phyloP scores from a whole-genome alignment of 1,140 invertebrate genomes.

The Nasonia giraulti region DNA sequence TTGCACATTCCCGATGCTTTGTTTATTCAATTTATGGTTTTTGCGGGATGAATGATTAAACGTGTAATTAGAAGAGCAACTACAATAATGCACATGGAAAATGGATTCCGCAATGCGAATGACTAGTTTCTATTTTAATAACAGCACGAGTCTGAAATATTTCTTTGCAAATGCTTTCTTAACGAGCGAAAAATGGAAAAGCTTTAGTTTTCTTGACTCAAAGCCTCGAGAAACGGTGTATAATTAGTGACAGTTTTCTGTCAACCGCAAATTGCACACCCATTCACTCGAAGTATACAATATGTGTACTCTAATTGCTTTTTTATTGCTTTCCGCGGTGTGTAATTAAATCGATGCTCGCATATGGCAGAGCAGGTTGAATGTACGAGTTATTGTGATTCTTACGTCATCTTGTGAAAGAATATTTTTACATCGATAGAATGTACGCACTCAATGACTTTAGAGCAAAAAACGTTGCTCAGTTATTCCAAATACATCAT shows the following conservation, averaged over 20 bases:
- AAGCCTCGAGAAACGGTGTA: neutral
- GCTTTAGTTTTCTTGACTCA: neutral
- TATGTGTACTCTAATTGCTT: neutral
- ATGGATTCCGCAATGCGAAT: neutral
- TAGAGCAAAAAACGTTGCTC: neutral
- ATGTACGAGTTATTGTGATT: neutral
- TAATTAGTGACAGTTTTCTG: neutral
- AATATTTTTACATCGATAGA: neutral
- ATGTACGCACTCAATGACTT: neutral
- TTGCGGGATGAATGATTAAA: neutral
- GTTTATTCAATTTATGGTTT: neutral
- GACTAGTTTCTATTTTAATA: neutral
- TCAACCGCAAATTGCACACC: neutral
- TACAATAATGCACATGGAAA: neutral
- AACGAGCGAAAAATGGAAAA: neutral
- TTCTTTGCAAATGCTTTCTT: neutral
- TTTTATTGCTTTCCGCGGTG: neutral
- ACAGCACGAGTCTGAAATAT: neutral
- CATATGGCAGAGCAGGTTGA: neutral
- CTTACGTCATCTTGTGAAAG: neutral
- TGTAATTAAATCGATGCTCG: neutral
- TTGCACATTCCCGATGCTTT: neutral
- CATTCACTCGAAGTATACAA: neutral
- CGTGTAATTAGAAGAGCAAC: too few species aligned
- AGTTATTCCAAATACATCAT: neutral